Evolutionary conservation across 2,113 vertebrate genomes (phyloP), one percentile per base, ranked within the genome.

Genomic region (Notiomystis cincta): DNA sequence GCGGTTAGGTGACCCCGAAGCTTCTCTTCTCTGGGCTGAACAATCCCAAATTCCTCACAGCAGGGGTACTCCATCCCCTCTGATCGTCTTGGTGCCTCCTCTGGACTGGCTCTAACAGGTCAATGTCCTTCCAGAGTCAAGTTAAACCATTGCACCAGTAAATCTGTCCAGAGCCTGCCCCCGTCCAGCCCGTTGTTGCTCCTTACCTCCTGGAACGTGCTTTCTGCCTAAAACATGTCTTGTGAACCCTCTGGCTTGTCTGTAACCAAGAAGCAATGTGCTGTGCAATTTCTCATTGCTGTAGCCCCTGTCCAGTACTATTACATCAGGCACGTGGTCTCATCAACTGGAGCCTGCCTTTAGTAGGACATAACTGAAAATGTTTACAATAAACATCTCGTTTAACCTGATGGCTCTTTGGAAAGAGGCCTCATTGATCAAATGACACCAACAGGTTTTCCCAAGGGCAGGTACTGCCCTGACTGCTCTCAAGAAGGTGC

Each of bases 361-460:
- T 10, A 35, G 30, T 6, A n/a, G 48, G 40, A 80, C 24, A 73
- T 44, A 75, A 13, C 33, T 45, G 31, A 40, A 92, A 81, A 37
- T 7, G 65, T 96, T 94, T 89, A 93, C 88, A 96, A 95, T 97
- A 96, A 96, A 96, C 10, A 4, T 87, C 64, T 77, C 44, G 1
- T 67, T 83, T 62, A 78, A 89, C 48, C 51, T 21, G 51, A 19
- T 56, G 20, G 60, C 56, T 60, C 50, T 47, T 33, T 93, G 90
- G 72, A 83, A 82, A 62, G 70, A 58, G 25, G 33, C 40, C 37
- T 92, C 82, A 28, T 21, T 89, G 42, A 28, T 30, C 89, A 38
- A 83, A 47, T n/a, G 17, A 50, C 5, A 1, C 42, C 79, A 79
- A 4, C 15, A 24, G 61, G 37, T 82, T 51, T 77, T 76, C n/a